phyloP scores from a whole-genome alignment of 2,888 invertebrate species.

The Dolomedes plantarius region DNA sequence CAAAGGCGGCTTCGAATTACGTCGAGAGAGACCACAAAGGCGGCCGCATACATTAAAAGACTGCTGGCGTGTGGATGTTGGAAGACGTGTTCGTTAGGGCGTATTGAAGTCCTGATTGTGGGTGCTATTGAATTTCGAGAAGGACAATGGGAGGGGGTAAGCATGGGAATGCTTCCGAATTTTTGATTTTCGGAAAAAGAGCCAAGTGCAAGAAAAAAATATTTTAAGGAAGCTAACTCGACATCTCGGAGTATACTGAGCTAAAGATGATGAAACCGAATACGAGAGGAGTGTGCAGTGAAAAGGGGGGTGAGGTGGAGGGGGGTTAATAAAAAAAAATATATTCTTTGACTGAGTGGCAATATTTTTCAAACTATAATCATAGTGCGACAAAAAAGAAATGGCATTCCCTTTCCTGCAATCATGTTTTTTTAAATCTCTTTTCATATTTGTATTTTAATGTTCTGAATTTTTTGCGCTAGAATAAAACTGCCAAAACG shows the following conservation, averaged over 20 bases:
- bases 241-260: not conserved
- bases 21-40: constrained; percentile 6
- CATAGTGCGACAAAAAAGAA: too few relatives aligned
- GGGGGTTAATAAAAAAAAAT: not conserved
- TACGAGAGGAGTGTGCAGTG: not conserved
- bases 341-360: not conserved
- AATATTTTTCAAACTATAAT: not conserved
- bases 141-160: not conserved
- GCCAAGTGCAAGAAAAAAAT: not conserved
- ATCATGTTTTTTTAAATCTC: too few relatives aligned
- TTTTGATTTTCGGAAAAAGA: not conserved
- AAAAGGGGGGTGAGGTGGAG: not conserved
- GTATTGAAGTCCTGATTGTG: constrained; percentile 2
- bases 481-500: too few relatives aligned
- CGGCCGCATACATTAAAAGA: constrained; percentile 1
- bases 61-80: not conserved
- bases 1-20: constrained; percentile 15
- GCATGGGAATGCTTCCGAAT: not conserved
- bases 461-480: too few relatives aligned
- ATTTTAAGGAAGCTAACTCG: not conserved
- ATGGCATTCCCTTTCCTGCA: too few relatives aligned
- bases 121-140: constrained; percentile 1
- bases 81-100: not conserved
- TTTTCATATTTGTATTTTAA: too few relatives aligned
- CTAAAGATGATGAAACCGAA: not conserved